phyloP scores from a whole-genome alignment of 2,888 invertebrate species.

The Campoletis raptor region DNA sequence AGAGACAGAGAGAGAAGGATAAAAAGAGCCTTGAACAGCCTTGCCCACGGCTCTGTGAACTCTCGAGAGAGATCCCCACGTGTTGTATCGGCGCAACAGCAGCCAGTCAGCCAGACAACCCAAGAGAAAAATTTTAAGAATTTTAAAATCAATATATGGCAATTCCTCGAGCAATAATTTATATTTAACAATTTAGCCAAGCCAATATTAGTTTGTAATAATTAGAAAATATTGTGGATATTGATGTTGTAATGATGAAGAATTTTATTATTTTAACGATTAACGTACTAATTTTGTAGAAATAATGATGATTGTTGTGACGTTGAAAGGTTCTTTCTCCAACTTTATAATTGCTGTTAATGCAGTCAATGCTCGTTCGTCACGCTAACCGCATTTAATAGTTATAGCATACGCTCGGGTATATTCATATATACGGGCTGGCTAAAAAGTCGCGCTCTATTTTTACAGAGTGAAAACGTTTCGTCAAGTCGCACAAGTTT shows the following conservation, averaged over 20 bases:
- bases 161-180: background rate
- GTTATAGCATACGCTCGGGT: background rate
- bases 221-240: background rate
- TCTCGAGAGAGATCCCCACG: constrained; percentile 53
- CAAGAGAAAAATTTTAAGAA: constrained; percentile 22
- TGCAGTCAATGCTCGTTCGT: constrained; percentile 44
- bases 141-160: background rate
- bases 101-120: constrained; percentile 19
- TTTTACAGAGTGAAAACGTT: background rate
- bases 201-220: background rate
- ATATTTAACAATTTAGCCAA: background rate
- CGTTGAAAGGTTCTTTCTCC: constrained; percentile 12
- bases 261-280: background rate
- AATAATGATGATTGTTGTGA: constrained; percentile 3
- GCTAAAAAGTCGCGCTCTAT: background rate
- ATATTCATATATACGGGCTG: background rate
- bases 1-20: constrained; percentile 10
- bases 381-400: constrained; percentile 52
- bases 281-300: background rate
- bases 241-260: background rate
- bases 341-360: constrained; percentile 19
- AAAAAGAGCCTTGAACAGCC: constrained; percentile 81
- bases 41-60: constrained; percentile 76
- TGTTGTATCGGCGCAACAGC: constrained; percentile 40
- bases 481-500: no score